Percentiles rank a stretch among this genome's conserved stretches.
Evolutionary conservation across 1,140 invertebrate species (phyloP).

Genomic region (Oryzaephilus surinamensis): DNA sequence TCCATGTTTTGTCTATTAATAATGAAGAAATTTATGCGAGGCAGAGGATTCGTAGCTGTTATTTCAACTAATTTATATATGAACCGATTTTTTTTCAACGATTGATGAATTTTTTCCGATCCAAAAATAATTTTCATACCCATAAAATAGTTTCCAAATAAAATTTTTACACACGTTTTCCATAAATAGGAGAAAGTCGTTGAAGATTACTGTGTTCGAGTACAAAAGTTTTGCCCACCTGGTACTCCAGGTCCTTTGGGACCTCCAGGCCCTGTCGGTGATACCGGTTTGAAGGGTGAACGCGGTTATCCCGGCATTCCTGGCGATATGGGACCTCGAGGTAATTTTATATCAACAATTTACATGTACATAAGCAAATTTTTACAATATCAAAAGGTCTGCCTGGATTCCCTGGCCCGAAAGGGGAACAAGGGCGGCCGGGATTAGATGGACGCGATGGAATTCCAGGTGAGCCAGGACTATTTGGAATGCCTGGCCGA

Average conservation of each 20-base stretch:
- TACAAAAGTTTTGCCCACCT: slow-evolving; percentile 67
- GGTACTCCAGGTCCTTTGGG: slow-evolving; percentile 56
- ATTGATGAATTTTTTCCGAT: no score
- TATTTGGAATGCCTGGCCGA: slow-evolving; percentile 71
- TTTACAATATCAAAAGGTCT: slow-evolving; percentile 5
- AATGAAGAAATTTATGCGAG: no score
- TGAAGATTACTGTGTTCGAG: slow-evolving; percentile 24
- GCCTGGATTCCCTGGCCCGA: slow-evolving; percentile 28
- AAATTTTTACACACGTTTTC: no score
- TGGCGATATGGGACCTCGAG: slow-evolving; percentile 43
- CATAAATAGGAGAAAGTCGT: slow-evolving; percentile 26
- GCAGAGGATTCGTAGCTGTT: no score
- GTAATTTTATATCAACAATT: no score
- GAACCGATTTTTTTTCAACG: no score
- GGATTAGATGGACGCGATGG: slow-evolving; percentile 79
- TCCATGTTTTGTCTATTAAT: no score
- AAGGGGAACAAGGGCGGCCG: slow-evolving; percentile 46
- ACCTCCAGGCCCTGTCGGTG: slow-evolving; percentile 47
- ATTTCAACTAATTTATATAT: no score
- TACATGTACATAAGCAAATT: no score
- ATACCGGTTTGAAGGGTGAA: slow-evolving; percentile 48
- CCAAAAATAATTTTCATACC: no score
- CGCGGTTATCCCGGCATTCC: slow-evolving; percentile 47
- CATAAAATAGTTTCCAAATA: no score
- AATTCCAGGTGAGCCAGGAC: slow-evolving; percentile 72